These are phyloP conservation scores for Diorhabda elongata DNA, from an alignment of 1,140 invertebrate species.

Conservation along the genomic window DNA sequence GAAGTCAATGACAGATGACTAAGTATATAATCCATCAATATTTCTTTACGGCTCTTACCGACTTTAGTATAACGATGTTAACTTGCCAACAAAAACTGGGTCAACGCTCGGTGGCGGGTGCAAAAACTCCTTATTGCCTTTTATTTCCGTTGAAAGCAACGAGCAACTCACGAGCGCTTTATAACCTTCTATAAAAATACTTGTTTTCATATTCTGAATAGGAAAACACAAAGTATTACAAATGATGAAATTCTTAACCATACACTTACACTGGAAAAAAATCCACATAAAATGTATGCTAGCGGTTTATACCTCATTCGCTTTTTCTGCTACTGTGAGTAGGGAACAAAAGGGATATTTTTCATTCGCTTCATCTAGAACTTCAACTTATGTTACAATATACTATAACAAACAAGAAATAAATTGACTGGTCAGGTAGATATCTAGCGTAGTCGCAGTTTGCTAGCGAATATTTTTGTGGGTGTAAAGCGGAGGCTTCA, in stretches of 20 bases:
- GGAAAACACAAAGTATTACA: background rate
- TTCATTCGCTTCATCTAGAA: no score
- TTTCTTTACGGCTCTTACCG: constrained; percentile 8
- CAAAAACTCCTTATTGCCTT: background rate
- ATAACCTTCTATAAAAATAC: background rate
- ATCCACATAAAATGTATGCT: no score
- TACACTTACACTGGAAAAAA: background rate
- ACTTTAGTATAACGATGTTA: constrained; percentile 10
- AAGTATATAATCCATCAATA: constrained; percentile 10
- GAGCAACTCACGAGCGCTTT: background rate
- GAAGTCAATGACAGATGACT: background rate
- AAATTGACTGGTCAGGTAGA: no score
- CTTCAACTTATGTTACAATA: no score
- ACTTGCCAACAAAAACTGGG: constrained; percentile 8
- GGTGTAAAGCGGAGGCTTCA: no score
- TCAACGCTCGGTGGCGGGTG: background rate
- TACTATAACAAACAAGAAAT: no score
- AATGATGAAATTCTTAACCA: background rate
- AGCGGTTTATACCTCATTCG: no score
- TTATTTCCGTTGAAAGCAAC: background rate
- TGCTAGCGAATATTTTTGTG: no score
- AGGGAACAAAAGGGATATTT: no score
- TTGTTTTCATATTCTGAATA: constrained; percentile 1
- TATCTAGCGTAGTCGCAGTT: no score
- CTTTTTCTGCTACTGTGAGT: no score